These are phyloP conservation scores for Stomorhina lunata DNA, from an alignment of 2,888 invertebrate species.

Conservation along the genomic window DNA sequence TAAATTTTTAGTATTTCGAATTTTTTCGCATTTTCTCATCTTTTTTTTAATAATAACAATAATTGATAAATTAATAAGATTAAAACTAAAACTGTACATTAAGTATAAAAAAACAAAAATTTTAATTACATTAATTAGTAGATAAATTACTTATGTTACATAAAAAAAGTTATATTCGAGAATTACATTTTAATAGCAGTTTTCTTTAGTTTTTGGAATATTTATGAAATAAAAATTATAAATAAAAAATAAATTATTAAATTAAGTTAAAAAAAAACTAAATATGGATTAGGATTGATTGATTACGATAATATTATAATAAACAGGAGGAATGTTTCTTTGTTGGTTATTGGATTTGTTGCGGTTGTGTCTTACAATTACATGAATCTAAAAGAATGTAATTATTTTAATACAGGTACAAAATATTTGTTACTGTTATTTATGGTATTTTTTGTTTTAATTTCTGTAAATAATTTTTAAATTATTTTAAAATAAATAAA, in stretches of 20 bases:
- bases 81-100: constrained; percentile 53
- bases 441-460: background rate
- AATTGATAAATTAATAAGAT: constrained; percentile 44
- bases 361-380: constrained; percentile 34
- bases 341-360: constrained; percentile 28
- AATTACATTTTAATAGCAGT: background rate
- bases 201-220: background rate
- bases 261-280: constrained; percentile 29
- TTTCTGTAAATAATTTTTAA: background rate
- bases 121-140: background rate
- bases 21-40: constrained; percentile 10
- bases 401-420: constrained; percentile 58
- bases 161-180: constrained; percentile 44
- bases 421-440: constrained; percentile 50
- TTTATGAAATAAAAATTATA: background rate
- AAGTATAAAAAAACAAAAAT: constrained; percentile 13
- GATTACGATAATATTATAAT: background rate
- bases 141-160: constrained; percentile 10
- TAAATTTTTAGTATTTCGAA: constrained; percentile 26
- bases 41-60: constrained; percentile 52
- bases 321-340: constrained; percentile 48
- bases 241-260: constrained; percentile 45
- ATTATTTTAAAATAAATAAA: constrained; percentile 15
- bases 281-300: too few relatives aligned
- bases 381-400: constrained; percentile 16